Evolutionary conservation across 2,888 invertebrate species (phyloP).

Genomic region (Bugulina stolonifera): DNA sequence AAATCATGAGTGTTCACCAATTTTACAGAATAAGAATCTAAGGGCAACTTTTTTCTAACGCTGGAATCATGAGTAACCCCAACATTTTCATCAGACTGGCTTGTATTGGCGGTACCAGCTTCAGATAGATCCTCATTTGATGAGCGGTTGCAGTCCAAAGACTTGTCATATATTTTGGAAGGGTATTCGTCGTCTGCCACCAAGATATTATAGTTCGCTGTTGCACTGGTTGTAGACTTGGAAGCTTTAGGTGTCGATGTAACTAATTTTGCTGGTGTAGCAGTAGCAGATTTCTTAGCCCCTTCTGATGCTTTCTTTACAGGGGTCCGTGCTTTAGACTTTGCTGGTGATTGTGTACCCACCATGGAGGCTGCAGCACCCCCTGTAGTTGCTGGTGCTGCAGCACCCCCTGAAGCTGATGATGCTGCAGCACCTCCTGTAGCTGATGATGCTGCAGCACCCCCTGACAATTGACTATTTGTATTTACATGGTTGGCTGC

Average conservation of each 20-base stretch:
- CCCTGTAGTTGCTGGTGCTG: neutral
- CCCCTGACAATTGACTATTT: neutral
- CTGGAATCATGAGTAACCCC: neutral
- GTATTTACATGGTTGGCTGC: neutral
- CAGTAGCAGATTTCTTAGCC: neutral
- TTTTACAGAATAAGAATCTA: neutral
- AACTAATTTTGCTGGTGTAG: neutral
- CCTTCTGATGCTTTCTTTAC: too few relatives aligned
- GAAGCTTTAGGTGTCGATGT: neutral
- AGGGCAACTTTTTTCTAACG: neutral
- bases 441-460: neutral
- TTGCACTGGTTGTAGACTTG: neutral
- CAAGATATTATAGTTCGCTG: neutral
- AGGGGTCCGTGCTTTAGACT: too few relatives aligned
- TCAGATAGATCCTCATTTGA: neutral
- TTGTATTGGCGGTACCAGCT: neutral
- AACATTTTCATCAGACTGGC: too few relatives aligned
- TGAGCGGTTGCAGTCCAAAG: neutral
- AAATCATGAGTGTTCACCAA: neutral
- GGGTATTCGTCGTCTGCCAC: neutral
- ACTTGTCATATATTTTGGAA: neutral
- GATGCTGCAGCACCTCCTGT: neutral
- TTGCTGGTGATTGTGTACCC: too few relatives aligned
- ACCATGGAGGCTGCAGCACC: too few relatives aligned
- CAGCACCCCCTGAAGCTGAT: neutral